phyloP scores from a whole-genome alignment of 2,113 vertebrate species.

The Psittacula cyanocephala region DNA sequence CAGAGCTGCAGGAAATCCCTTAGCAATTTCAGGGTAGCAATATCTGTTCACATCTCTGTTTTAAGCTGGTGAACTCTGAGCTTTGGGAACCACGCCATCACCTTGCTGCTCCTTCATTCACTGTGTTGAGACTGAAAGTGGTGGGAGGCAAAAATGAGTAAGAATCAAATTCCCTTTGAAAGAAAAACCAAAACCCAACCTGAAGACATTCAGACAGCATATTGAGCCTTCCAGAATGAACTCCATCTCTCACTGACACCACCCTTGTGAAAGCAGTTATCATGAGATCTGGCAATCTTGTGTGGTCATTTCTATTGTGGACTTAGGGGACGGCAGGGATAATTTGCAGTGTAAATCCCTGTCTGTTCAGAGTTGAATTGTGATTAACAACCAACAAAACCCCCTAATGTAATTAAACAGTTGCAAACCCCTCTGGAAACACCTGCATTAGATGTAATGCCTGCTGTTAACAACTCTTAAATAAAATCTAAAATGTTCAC shows the following conservation, averaged over 20 bases:
- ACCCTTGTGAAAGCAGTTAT: neutral
- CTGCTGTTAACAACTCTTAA: neutral
- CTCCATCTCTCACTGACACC: neutral
- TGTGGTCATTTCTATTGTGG: neutral
- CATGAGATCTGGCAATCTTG: neutral
- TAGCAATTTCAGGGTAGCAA: neutral
- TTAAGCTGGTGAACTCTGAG: neutral
- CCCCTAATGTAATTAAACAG: neutral
- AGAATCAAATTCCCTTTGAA: neutral
- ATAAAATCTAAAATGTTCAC: neutral
- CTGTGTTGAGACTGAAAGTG: neutral
- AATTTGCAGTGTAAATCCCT: neutral
- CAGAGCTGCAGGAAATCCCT: neutral
- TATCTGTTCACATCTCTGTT: neutral
- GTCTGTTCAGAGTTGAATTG: neutral
- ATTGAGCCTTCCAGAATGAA: neutral
- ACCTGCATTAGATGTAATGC: neutral
- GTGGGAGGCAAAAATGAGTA: neutral
- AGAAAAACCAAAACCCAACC: neutral
- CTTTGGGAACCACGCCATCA: neutral
- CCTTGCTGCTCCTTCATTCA: neutral
- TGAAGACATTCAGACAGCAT: neutral
- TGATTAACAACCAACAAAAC: neutral
- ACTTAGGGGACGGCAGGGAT: neutral
- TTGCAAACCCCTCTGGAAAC: neutral